These are phyloP conservation scores for Platorchestia sp. DNA, from an alignment of 1,140 invertebrate species.

Conservation along the genomic window DNA sequence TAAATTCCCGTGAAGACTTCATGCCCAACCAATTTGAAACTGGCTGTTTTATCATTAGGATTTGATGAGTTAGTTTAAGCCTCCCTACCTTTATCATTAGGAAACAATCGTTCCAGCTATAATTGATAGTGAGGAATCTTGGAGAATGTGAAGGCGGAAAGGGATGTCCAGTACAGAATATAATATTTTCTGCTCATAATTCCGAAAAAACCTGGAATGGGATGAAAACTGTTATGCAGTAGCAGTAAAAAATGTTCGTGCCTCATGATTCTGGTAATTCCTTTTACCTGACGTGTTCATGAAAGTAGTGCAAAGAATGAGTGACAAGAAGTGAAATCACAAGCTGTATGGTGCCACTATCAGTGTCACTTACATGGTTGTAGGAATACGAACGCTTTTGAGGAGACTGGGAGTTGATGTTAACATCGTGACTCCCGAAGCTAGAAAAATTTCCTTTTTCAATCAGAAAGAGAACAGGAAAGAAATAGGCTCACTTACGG, in stretches of 20 bases:
- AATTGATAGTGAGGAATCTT: neutral
- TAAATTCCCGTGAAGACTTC: neutral
- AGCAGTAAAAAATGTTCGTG: neutral
- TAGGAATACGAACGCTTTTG: neutral
- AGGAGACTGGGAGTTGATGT: neutral
- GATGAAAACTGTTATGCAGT: neutral
- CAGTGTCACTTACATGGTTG: neutral
- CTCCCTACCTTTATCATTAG: neutral
- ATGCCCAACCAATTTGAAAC: neutral
- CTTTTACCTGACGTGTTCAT: neutral
- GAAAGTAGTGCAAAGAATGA: neutral
- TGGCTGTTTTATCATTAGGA: no score
- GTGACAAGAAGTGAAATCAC: neutral
- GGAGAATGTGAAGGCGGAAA: neutral
- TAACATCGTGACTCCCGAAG: neutral
- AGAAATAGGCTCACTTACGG: neutral
- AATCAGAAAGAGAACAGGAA: neutral
- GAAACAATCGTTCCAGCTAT: neutral
- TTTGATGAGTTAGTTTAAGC: no score
- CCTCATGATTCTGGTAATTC: neutral
- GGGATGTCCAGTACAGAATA: neutral
- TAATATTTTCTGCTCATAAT: neutral
- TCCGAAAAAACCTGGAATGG: neutral
- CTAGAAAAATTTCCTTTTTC: neutral
- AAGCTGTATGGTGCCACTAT: neutral